Evolutionary conservation across 2,797 vertebrate genomes (phyloP), one percentile per base, ranked within the genome.

Genomic region (Catamblyrhynchus diadema): DNA sequence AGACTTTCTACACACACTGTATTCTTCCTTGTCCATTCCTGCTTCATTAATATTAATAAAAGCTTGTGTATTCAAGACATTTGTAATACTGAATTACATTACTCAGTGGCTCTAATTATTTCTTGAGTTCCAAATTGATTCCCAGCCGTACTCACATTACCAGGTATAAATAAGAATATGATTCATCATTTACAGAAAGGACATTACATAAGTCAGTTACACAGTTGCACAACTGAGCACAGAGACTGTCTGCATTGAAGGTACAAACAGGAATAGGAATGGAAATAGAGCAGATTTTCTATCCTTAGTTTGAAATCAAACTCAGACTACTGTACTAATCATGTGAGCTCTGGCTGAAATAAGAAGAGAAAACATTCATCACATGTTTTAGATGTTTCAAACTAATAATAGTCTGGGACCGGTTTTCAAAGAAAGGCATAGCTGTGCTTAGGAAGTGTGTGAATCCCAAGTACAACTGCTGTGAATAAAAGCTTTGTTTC

Each of bases 111-210:
- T 96, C 91, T 97, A 97, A 97, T 97, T 88, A 88, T 72, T 94
- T 96, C 93, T 97, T 97, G 90, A 95, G 94, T 93, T 89, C 91
- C 88, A 97, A 96, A 96, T 75, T 95, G 96, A 97, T 88, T 97
- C 95, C 88, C n/a, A 95, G 86, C 47, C 25, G 86, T 94, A 94
- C 88, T 97, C 89, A 95, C 95, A 94, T 90, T 97, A 80, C 53
- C 70, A 97, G 94, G 92, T 98, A 97, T 96, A 97, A 98, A 97
- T 97, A 96, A 97, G 59, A 81, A 94, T 81, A 96, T 98, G 97
- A 98, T 97, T 98, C 96, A 97, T 97, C 97, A 97, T 96, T 97
- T 98, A 96, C 95, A 96, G 96, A 97, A 98, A 97, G 95, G 87
- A 96, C 94, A 96, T 97, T 96, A 96, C 89, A 87, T 94, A 97